Evolutionary conservation across 2,888 invertebrate genomes (phyloP).

Genomic region (Zaprionus bogoriensis): DNA sequence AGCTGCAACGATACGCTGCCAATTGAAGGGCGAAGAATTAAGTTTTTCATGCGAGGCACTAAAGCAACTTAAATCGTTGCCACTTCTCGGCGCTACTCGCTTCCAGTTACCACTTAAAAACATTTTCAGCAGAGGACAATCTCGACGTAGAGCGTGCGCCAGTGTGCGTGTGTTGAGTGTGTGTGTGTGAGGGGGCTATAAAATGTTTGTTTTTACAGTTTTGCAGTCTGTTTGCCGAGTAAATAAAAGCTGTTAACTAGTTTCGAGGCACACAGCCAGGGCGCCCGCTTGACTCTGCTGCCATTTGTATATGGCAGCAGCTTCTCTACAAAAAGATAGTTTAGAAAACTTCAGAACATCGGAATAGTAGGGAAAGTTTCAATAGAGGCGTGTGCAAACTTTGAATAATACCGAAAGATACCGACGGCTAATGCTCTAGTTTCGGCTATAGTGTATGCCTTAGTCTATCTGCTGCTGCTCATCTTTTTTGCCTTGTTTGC

Average conservation of each 20-base stretch:
- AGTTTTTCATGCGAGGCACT: neutral
- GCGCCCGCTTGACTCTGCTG: neutral
- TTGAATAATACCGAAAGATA: neutral
- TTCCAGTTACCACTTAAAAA: neutral
- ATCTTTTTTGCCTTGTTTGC: slow-evolving; percentile 3
- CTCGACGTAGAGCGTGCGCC: neutral
- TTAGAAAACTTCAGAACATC: too few relatives aligned
- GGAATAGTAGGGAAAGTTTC: too few relatives aligned
- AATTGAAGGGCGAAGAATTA: neutral
- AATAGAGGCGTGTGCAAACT: neutral
- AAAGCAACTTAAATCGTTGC: neutral
- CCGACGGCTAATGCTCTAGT: too few relatives aligned
- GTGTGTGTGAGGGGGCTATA: slow-evolving; percentile 27
- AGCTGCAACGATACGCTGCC: neutral
- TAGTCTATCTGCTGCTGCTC: neutral
- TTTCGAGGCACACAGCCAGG: slow-evolving; percentile 28
- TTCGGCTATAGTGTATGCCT: neutral
- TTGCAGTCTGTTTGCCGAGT: slow-evolving; percentile 60
- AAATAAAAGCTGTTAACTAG: slow-evolving; percentile 72
- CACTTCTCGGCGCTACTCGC: neutral
- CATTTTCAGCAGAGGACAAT: neutral
- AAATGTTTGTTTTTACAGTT: slow-evolving; percentile 53
- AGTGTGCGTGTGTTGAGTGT: neutral
- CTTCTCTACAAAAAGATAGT: too few relatives aligned
- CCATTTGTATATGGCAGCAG: slow-evolving; percentile 2